Base-by-base conservation (phyloP, 2,797 vertebrate species). In the Tenualosa thibaudeaui region DNA sequence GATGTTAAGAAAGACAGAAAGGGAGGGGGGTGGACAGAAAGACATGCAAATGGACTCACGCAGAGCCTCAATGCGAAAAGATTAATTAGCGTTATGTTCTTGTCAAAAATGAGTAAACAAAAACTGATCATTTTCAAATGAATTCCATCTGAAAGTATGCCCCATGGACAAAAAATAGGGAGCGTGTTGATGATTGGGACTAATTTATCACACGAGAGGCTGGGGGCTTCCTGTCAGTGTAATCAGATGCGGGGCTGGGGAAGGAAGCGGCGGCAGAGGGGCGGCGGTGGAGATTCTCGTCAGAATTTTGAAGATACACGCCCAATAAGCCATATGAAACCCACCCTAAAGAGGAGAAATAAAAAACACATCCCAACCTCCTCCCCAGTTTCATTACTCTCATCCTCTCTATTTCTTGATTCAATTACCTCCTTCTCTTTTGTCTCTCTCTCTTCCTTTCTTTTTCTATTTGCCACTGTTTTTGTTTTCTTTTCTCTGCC, bases 111-210 rank as follows among this genome's bases (percentile, higher is more conserved):
- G 53, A 37, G 15, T 46, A 83, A 71, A 81, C 68, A 81, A 71
- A 81, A 71, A 56, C 49, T 81, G 12, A 86, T 65, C 68, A 60
- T 86, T 58, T 83, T 83, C 6, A 86, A 82, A 54, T 82, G 31
- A 58, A 31, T 37, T 54, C 46, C 51, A 58, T 82, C 81, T 26
- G 81, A 22, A 54, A 37, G 49, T 53, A 82, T 43, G 17, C 71
- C 71, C 37, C 5, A 8, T 78, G 71, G 37, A 40, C 37, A 43
- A 22, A 43, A 75, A 22, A 26, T 37, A 56, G 54, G 17, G 40
- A 46, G 71, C 7, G 15, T 78, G 40, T 15, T 19, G 15, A 46
- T 78, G 71, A 78, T 19, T 40, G 7, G 71, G 37, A 78, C 26
- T 71, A 37, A 37, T 37, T 71, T 37, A 71, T 37, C 65, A 71